Evolutionary conservation across 2,113 vertebrate species (phyloP), one percentile per base, ranked within the genome.

Genomic region (Odontophorus gujanensis): DNA sequence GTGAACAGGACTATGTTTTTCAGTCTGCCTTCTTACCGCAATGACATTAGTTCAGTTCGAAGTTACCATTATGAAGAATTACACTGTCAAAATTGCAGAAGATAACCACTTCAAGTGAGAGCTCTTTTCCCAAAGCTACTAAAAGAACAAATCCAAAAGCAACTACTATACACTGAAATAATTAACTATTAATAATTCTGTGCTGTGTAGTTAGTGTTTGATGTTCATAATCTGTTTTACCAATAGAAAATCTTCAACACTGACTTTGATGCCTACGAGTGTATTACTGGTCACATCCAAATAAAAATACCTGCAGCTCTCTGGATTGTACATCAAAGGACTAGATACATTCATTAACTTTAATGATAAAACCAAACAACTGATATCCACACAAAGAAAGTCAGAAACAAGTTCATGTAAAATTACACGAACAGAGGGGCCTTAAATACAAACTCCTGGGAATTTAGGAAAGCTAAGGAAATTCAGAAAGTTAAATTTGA

Each of bases 391-490:
- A 2, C 7, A n/a, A 66, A 71, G 48, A 47, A 67, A 78, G 50
- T 7, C 69, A 95, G 85, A 88, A 92, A 82, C 59, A 85, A 82
- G 72, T 19, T 51, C 34, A 5, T 40, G 11, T 36, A 63, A 28
- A 90, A 80, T 3, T 47, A 22, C 68, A 75, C 30, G 65, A 85
- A 85, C 85, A 94, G 87, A 91, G 63, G 55, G 93, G 78, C 43
- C 87, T 72, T 61, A 88, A 87, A 93, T 84, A 94, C 55, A 89
- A 93, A 91, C 50, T 80, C 36, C 40, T 13, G 32, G 12, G 34
- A 68, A 73, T 28, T 69, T 24, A 57, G 34, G 40, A 32, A 75
- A 83, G 63, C 84, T 19, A n/a, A 76, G 19, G n/a, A 87, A 74
- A 80, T 32, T 7, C 30, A 50, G 25, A 13, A 66, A 66, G 43